phyloP scores from a whole-genome alignment of 2,797 vertebrate genomes.

The Lophius americanus region DNA sequence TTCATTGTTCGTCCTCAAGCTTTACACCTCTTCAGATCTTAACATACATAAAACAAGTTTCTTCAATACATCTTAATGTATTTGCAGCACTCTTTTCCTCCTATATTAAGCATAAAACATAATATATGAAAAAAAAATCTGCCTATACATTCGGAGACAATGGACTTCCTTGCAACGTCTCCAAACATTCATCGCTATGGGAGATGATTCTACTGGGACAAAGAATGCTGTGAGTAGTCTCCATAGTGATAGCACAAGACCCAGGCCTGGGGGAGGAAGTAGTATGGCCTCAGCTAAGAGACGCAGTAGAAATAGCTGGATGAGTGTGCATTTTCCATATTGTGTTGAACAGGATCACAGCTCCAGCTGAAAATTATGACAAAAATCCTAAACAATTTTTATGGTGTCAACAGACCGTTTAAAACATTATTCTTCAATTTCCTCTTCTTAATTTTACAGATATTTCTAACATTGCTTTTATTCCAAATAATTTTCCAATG shows the following conservation, averaged over 20 bases:
- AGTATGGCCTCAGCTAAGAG: neutral
- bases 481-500: neutral
- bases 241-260: conserved; percentile 58
- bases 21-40: neutral
- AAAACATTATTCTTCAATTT: neutral
- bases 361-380: neutral
- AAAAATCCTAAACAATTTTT: neutral
- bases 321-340: conserved; percentile 14
- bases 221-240: conserved; percentile 45
- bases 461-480: neutral
- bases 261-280: conserved; percentile 19
- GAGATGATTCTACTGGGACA: conserved; percentile 60
- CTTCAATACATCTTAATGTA: neutral
- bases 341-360: neutral
- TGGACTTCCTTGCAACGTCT: neutral
- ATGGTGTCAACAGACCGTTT: too few species aligned
- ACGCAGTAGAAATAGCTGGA: conserved; percentile 2
- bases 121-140: conserved; percentile 16
- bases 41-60: neutral
- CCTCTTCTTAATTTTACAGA: neutral
- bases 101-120: neutral
- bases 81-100: neutral
- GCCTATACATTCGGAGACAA: neutral
- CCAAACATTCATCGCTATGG: conserved; percentile 59
- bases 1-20: neutral